A percentile compares a stretch with the other conserved stretches of the same genome.
These are phyloP conservation scores for Fratercula arctica DNA, from an alignment of 2,797 vertebrate species.

Conservation along the genomic window DNA sequence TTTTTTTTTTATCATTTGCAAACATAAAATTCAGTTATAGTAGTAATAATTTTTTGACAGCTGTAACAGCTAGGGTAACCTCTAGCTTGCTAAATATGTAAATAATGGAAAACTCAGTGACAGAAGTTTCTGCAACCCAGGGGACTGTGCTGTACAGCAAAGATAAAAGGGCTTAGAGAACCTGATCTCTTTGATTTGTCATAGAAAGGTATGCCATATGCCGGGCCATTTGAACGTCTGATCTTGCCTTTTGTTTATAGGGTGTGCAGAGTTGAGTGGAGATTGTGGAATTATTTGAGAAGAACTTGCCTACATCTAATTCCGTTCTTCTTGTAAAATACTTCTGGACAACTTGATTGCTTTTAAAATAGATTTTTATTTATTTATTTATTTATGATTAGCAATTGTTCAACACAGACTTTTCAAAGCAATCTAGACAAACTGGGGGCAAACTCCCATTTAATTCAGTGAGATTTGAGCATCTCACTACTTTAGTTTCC, in stretches of 20 bases:
- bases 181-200: not conserved
- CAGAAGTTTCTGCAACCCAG: not conserved
- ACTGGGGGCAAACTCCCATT: not conserved
- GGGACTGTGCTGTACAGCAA: not conserved
- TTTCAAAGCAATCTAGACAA: not conserved
- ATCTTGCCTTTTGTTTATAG: not conserved
- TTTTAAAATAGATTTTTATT: not conserved
- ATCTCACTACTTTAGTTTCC: not conserved
- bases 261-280: not conserved
- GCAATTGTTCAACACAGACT: accelerated
- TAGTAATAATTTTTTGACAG: not conserved
- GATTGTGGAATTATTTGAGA: not conserved
- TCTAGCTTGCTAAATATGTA: not conserved
- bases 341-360: not conserved
- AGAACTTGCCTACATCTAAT: not conserved
- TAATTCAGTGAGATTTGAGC: not conserved
- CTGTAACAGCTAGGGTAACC: not conserved
- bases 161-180: not conserved
- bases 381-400: not conserved
- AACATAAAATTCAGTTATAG: not conserved
- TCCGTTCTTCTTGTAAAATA: not conserved
- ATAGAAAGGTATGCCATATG: not conserved
- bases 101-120: not conserved
- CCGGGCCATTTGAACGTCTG: not conserved
- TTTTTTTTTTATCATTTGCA: not conserved